A percentile compares a stretch with the other conserved stretches of the same genome.
phyloP scores from a whole-genome alignment of 2,797 vertebrate genomes.

The Perodicticus potto region DNA sequence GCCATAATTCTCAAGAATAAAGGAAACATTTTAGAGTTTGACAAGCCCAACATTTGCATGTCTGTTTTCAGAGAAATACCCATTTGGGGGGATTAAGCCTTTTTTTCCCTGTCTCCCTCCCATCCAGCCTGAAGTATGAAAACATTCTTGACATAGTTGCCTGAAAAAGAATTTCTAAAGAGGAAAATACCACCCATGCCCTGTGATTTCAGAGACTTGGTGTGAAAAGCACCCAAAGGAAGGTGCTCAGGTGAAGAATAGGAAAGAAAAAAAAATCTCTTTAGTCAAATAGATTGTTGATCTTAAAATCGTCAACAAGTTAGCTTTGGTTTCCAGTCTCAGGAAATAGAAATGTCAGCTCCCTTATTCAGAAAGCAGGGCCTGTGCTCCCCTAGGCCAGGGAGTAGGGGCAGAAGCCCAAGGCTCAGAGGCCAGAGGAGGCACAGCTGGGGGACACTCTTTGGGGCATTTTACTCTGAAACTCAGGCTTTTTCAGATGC shows the following conservation, averaged over 20 bases:
- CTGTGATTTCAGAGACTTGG: constrained; percentile 81
- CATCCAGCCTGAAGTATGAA: constrained; percentile 89
- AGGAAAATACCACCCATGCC: constrained; percentile 82
- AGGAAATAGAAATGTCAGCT: constrained; percentile 13
- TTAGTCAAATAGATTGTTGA: constrained; percentile 75
- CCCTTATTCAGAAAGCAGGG: constrained; percentile 16
- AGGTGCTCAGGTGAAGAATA: constrained; percentile 4
- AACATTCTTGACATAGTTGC: constrained; percentile 91
- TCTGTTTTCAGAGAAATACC: constrained; percentile 93
- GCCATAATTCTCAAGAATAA: constrained; percentile 93
- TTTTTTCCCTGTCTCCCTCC: constrained; percentile 70
- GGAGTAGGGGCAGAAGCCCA: neutral
- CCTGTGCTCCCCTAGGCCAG: constrained; percentile 50
- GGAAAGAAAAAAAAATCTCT: constrained; percentile 73
- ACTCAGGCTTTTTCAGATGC: neutral
- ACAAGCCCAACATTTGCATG: constrained; percentile 86
- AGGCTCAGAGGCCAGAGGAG: neutral
- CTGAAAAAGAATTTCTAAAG: constrained; percentile 89
- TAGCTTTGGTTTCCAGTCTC: constrained; percentile 56
- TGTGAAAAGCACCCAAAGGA: constrained; percentile 62
- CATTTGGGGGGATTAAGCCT: constrained; percentile 90
- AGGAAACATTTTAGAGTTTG: constrained; percentile 89
- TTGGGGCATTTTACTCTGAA: neutral
- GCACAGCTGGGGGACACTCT: neutral
- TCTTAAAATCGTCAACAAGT: constrained; percentile 43